Conservation (phyloP, 2,888 invertebrate species). For the Melanostoma mellinum region DNA sequence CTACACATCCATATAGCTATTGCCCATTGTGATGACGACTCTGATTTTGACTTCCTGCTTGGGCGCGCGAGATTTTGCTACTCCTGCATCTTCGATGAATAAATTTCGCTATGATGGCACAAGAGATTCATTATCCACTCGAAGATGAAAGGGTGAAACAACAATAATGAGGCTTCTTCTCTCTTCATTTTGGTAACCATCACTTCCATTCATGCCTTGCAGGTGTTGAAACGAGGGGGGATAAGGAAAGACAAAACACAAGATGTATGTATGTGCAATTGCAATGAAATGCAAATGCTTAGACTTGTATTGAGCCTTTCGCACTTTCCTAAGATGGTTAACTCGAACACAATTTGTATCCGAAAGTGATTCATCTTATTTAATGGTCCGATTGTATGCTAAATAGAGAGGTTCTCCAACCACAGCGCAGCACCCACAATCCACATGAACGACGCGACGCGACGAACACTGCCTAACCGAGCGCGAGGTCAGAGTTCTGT, state of each 20-base stretch:
- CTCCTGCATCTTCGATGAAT: constrained; percentile 68
- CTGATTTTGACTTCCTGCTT: constrained; percentile 71
- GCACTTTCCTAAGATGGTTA: constrained; percentile 64
- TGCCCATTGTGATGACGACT: constrained; percentile 64
- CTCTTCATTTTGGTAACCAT: constrained; percentile 43
- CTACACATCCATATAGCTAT: constrained; percentile 5
- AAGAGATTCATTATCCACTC: constrained; percentile 63
- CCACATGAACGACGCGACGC: background rate
- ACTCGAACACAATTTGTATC: constrained; percentile 74
- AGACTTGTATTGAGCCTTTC: constrained; percentile 60
- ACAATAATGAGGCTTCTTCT: constrained; percentile 42
- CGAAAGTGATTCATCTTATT: constrained; percentile 74
- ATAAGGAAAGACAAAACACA: constrained; percentile 12
- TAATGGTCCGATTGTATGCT: constrained; percentile 75
- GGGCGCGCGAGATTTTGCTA: constrained; percentile 39
- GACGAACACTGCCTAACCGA: constrained; percentile 34
- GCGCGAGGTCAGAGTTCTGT: constrained; percentile 58
- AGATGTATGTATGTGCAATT: constrained; percentile 22
- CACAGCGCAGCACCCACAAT: constrained; percentile 13
- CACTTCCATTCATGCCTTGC: constrained; percentile 49
- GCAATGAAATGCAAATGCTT: constrained; percentile 66
- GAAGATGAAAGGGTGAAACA: constrained; percentile 65
- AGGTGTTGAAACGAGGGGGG: constrained; percentile 37
- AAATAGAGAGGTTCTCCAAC: constrained; percentile 55
- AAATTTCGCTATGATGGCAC: constrained; percentile 52